Base-by-base conservation (phyloP, 2,888 invertebrate genomes). In the Hyposoter dolosus region DNA sequence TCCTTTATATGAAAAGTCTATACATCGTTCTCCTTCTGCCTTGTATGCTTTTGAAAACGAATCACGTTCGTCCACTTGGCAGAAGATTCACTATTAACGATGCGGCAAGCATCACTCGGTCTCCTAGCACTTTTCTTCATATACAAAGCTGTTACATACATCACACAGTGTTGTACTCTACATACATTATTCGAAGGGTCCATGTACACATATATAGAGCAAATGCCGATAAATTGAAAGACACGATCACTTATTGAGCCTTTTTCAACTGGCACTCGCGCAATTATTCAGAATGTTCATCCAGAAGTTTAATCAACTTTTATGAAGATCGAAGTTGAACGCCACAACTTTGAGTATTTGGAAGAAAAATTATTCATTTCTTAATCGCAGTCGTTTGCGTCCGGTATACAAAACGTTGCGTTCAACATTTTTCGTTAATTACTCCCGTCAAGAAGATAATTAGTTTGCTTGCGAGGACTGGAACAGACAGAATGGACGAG, bases 11-110 rank as follows among this genome's bases (percentile, higher is more conserved):
- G 63, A 12, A 15, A 60, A n/a, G 15, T n/a, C 23, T 69, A 19
- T 47, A 47, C 47, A 35, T 28, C 63, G 40, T 47, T 19, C 28
- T 65, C 77, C 66, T 60, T 47, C n/a, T 15, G 19, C n/a, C 75
- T 28, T n/a, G 74, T 72, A 43, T 79, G 71, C 79, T 83, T 45
- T 45, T 53, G 76, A 71, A 85, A 83, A 60, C 85, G 79, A 82
- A 82, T 85, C 85, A 85, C 85, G 85, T 85, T 76, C 83, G 83
- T 79, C 85, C 83, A 85, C 85, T 85, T 85, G 85, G 85, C 85
- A 83, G 79, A 85, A 85, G 71, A 82, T 85, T 82, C 79, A 83
- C 85, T 65, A 80, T 85, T 83, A 82, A 83, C 82, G 85, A 80
- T 76, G 79, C 75, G 69, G 69, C 82, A 75, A 82, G 83, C 76